A percentile compares a stretch with the other conserved stretches of the same genome.
phyloP scores from a whole-genome alignment of 1,140 invertebrate genomes.

The Dendroctonus valens region DNA sequence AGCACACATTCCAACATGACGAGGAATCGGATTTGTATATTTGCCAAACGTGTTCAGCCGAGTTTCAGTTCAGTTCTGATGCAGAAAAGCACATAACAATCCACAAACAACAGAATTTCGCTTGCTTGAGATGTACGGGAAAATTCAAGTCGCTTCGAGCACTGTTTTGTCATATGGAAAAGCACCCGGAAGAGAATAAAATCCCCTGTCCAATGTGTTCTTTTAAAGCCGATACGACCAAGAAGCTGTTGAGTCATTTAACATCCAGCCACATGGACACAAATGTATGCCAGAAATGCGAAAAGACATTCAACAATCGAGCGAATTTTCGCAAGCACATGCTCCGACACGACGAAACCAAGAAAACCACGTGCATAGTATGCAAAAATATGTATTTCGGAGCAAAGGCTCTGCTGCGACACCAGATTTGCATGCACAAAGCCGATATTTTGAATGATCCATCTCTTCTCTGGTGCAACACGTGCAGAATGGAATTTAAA shows the following conservation, averaged over 20 bases:
- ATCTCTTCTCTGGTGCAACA: conserved; percentile 33
- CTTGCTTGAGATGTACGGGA: conserved; percentile 29
- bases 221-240: conserved; percentile 27
- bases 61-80: conserved; percentile 28
- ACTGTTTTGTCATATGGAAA: conserved; percentile 34
- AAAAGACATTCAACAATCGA: conserved; percentile 50
- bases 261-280: conserved; percentile 34
- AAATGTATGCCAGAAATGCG: conserved; percentile 49
- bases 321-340: conserved; percentile 54
- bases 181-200: conserved; percentile 24
- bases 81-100: conserved; percentile 43
- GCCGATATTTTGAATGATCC: conserved; percentile 48
- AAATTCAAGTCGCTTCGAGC: conserved; percentile 28
- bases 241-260: conserved; percentile 32
- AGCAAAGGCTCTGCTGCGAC: conserved; percentile 17
- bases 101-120: conserved; percentile 32
- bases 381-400: conserved; percentile 17
- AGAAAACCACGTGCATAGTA: conserved; percentile 19
- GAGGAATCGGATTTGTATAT: conserved; percentile 27
- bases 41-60: conserved; percentile 33
- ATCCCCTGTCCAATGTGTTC: conserved; percentile 37
- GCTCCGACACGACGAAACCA: conserved; percentile 51
- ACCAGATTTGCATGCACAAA: conserved; percentile 28
- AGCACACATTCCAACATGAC: conserved; percentile 33
- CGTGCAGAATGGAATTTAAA: conserved; percentile 49